Conservation (phyloP, 2,113 vertebrate species). For the Albula glossodonta region DNA sequence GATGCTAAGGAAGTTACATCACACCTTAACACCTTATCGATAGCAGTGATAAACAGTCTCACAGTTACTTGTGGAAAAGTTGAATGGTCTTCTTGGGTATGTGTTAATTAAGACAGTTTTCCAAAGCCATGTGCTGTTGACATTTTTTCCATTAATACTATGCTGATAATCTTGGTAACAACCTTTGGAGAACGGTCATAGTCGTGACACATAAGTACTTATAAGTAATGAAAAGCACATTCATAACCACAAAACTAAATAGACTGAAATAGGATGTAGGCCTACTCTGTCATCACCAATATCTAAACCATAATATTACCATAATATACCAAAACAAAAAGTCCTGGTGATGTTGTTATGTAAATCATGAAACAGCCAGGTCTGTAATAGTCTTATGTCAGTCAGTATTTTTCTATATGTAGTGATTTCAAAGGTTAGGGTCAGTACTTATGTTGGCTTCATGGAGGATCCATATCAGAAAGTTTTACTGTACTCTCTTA, state of each 20-base stretch:
- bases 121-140: not conserved
- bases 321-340: not conserved
- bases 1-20: not conserved
- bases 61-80: no score
- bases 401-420: not conserved
- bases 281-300: not conserved
- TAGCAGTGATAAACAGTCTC: no score
- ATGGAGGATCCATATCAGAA: not conserved
- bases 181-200: not conserved
- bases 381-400: not conserved
- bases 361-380: no score
- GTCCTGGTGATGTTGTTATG: not conserved
- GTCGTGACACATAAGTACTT: not conserved
- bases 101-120: not conserved
- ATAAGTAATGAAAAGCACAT: not conserved
- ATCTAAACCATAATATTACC: not conserved
- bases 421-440: not conserved
- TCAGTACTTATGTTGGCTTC: not conserved
- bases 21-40: not conserved
- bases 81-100: not conserved
- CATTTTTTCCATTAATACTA: not conserved
- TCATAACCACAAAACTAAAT: not conserved
- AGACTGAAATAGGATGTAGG: not conserved
- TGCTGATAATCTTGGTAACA: not conserved
- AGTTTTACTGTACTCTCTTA: not conserved